Percentiles rank a stretch among this genome's conserved stretches.
These are phyloP conservation scores for Oophaga pumilio DNA, from an alignment of 2,113 vertebrate genomes.

Conservation along the genomic window DNA sequence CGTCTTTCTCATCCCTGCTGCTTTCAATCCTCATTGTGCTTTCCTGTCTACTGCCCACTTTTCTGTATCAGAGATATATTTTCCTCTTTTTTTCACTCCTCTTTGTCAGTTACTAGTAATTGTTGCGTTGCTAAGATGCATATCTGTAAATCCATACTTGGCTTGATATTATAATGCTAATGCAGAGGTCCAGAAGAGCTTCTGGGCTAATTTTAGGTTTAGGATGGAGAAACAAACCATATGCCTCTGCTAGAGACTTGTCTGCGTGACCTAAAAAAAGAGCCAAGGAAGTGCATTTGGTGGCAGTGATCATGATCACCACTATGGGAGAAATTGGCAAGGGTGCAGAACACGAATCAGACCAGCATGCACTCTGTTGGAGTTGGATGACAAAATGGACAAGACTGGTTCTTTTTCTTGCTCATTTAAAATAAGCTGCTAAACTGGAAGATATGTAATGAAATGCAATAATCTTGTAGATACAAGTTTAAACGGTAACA, in stretches of 20 bases:
- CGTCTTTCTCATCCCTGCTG: neutral
- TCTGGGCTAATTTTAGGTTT: constrained; percentile 47
- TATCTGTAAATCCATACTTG: constrained; percentile 46
- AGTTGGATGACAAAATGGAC: constrained; percentile 29
- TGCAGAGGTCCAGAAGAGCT: constrained; percentile 48
- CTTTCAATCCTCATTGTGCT: neutral
- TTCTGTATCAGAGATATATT: neutral
- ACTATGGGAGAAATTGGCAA: constrained; percentile 48
- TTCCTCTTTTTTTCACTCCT: neutral
- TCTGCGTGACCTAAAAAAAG: constrained; percentile 42
- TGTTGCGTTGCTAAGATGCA: constrained; percentile 49
- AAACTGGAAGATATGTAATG: neutral
- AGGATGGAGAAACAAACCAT: constrained; percentile 39
- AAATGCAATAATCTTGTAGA: constrained; percentile 11
- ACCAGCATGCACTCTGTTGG: constrained; percentile 39
- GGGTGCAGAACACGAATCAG: constrained; percentile 46
- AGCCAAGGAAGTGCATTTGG: constrained; percentile 40
- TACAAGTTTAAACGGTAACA: neutral
- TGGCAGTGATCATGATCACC: constrained; percentile 44
- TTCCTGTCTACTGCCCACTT: neutral
- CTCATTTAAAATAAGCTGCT: constrained; percentile 12
- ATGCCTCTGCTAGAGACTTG: constrained; percentile 45
- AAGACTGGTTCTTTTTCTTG: constrained; percentile 24
- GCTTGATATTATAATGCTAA: constrained; percentile 22
- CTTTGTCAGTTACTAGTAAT: constrained; percentile 25